Evolutionary conservation across 1,140 invertebrate genomes (phyloP), one percentile per base, ranked within the genome.

Genomic region (Pantala flavescens): DNA sequence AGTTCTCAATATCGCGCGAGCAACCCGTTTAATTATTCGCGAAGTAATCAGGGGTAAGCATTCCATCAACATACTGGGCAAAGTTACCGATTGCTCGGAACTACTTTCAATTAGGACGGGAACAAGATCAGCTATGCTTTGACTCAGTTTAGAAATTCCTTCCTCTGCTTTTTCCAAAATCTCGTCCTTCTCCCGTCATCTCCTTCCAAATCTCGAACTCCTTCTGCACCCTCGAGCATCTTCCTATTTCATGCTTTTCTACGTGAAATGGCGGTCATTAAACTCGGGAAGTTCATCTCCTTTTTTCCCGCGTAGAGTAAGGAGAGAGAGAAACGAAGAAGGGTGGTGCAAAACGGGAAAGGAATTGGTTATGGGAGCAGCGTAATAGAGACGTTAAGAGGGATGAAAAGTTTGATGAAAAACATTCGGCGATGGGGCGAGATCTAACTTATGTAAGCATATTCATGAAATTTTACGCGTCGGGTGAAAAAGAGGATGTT

Each of bases 381-480:
- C n/a, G 49, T 63, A 63, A 63, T 16, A 63, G 49, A 63, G 49
- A 63, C 49, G n/a, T 63, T 21, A 63, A 16, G 12, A 19, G n/a
- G 49, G 49, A 21, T 63, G n/a, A 19, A 16, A 63, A 63, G 49
- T 63, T 16, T 63, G 28, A 36, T 36, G 49, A 63, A 63, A 63
- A 19, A 21, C 49, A 19, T 21, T 63, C 49, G 49, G 49, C 14
- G 49, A 63, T 16, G 16, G 49, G 49, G 14, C 49, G 49, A 63
- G 49, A 63, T 21, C 16, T 63, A 63, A 63, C 49, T 63, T 63
- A 63, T 63, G 49, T 63, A 63, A 63, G 49, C 49, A 63, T 63
- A 63, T 63, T 63, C 49, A 63, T 63, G 49, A 63, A 63, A 63
- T 63, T 63, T 63, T 63, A 63, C 49, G 49, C 49, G 49, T 21